Evolutionary conservation across 1,140 invertebrate species (phyloP).

Genomic region (Neuroterus valhalla): DNA sequence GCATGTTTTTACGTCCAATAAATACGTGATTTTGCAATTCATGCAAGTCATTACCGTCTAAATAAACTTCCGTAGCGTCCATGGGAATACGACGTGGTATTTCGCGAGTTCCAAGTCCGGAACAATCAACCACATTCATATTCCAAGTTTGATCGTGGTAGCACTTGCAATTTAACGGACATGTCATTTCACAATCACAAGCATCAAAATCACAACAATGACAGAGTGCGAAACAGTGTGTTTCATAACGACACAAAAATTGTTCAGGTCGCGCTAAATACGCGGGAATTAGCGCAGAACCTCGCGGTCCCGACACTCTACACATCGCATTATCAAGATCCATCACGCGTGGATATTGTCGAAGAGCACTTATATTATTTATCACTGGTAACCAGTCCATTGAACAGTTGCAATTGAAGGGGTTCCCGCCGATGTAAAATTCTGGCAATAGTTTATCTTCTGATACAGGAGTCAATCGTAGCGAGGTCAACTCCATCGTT

Average conservation of each 20-base stretch:
- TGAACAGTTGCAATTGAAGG: conserved; percentile 92
- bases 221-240: conserved; percentile 94
- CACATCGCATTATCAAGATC: conserved; percentile 91
- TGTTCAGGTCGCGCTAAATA: conserved; percentile 82
- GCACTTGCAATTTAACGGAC: conserved; percentile 92
- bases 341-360: conserved; percentile 90
- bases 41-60: conserved; percentile 91
- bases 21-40: conserved; percentile 92
- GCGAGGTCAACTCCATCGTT: conserved; percentile 86
- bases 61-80: conserved; percentile 93
- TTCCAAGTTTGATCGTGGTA: conserved; percentile 95
- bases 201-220: conserved; percentile 96
- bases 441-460: conserved; percentile 84
- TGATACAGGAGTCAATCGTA: conserved; percentile 84
- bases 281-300: conserved; percentile 82
- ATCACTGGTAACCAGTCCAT: conserved; percentile 94
- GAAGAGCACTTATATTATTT: conserved; percentile 86
- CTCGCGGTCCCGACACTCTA: conserved; percentile 85
- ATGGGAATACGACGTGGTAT: conserved; percentile 92
- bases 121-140: conserved; percentile 94
- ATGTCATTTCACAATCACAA: conserved; percentile 96
- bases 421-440: conserved; percentile 92
- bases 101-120: conserved; percentile 82
- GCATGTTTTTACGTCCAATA: conserved; percentile 93
- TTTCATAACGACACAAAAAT: conserved; percentile 93